A percentile compares a stretch with the other conserved stretches of the same genome.
phyloP scores from a whole-genome alignment of 2,113 vertebrate genomes.

The Odontesthes bonariensis region DNA sequence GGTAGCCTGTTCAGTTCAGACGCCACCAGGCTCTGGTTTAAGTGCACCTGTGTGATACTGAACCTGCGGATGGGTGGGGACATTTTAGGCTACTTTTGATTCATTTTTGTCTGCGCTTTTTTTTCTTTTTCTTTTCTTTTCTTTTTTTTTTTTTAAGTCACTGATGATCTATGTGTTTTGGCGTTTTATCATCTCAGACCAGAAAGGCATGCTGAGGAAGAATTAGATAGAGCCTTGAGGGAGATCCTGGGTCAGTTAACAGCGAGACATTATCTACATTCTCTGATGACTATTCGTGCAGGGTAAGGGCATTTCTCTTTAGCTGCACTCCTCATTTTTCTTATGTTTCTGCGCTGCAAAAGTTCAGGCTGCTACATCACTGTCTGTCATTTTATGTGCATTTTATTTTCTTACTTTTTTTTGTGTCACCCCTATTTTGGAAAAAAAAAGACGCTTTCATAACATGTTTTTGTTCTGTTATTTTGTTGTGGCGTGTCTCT shows the following conservation, averaged over 20 bases:
- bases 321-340: constrained; percentile 70
- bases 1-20: not conserved
- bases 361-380: constrained; percentile 62
- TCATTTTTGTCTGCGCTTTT: constrained; percentile 71
- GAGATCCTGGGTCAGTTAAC: constrained; percentile 94
- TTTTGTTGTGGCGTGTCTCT: constrained; percentile 40
- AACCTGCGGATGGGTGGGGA: constrained; percentile 36
- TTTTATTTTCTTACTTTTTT: constrained; percentile 15
- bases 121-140: constrained; percentile 45
- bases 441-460: constrained; percentile 31
- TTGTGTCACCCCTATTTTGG: not conserved
- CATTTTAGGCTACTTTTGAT: constrained; percentile 75
- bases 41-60: constrained; percentile 21
- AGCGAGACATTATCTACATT: constrained; percentile 94
- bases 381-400: constrained; percentile 56
- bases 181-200: constrained; percentile 86
- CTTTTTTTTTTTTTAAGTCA: constrained; percentile 64
- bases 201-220: constrained; percentile 90
- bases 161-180: constrained; percentile 83
- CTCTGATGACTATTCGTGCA: constrained; percentile 91
- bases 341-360: constrained; percentile 43
- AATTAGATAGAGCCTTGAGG: constrained; percentile 96
- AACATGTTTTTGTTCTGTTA: constrained; percentile 1
- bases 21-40: not conserved
- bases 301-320: constrained; percentile 90